A percentile compares a stretch with the other conserved stretches of the same genome.
phyloP scores from a whole-genome alignment of 37 sponge, comb jelly and placozoan genomes.

The Lycopodina hypogea region DNA sequence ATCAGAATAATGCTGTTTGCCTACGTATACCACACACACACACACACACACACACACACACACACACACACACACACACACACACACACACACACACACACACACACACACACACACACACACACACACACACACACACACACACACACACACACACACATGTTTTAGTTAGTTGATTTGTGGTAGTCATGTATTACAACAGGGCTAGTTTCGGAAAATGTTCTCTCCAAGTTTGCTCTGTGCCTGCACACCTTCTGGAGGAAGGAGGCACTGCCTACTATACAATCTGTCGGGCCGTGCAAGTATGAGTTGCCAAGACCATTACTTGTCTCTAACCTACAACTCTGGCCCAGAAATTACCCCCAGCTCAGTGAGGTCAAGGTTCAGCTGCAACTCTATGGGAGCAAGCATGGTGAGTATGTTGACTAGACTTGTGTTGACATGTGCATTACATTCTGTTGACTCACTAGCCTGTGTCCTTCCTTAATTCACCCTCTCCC shows the following conservation, averaged over 20 bases:
- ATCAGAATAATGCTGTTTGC: too few relatives aligned
- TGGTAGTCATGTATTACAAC: too few relatives aligned
- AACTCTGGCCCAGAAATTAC: slow-evolving; percentile 12
- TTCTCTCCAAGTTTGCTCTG: slow-evolving; percentile 3
- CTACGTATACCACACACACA: not conserved
- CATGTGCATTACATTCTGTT: too few relatives aligned
- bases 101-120: not conserved
- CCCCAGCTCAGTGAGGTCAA: not conserved
- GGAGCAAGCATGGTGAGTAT: slow-evolving; percentile 37
- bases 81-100: not conserved
- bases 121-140: not conserved
- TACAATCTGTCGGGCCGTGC: slow-evolving; percentile 21
- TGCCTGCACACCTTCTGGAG: slow-evolving; percentile 16
- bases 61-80: not conserved
- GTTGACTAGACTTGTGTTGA: not conserved
- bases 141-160: not conserved
- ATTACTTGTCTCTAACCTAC: slow-evolving; percentile 26
- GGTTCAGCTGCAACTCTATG: slow-evolving; percentile 46
- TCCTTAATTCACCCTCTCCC: too few relatives aligned
- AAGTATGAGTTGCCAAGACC: slow-evolving; percentile 24
- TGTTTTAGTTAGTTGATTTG: too few relatives aligned
- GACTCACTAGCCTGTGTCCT: too few relatives aligned
- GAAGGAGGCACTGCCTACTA: not conserved
- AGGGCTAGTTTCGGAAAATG: too few relatives aligned
- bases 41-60: not conserved